These are phyloP conservation scores for Microvelia longipes DNA, from an alignment of 1,140 invertebrate genomes.

Conservation along the genomic window DNA sequence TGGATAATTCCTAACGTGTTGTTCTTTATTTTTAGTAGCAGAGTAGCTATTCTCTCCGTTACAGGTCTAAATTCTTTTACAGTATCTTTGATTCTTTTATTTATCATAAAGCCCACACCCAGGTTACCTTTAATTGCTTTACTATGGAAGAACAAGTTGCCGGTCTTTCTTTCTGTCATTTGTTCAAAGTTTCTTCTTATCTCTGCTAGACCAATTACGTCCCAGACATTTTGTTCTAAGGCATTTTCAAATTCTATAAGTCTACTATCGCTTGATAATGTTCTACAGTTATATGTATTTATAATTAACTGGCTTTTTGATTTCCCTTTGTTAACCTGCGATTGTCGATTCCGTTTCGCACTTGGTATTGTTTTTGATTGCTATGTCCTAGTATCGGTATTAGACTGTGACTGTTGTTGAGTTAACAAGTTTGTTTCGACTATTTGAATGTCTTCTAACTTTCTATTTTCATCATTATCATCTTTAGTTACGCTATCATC, in stretches of 20 bases:
- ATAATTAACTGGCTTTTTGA: background rate
- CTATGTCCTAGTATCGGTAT: background rate
- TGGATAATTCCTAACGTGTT: background rate
- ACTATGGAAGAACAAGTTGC: background rate
- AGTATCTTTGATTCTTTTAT: background rate
- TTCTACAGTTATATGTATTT: slow-evolving; percentile 3
- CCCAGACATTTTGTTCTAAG: background rate
- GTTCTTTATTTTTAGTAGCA: background rate
- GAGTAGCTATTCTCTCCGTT: background rate
- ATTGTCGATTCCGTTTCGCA: background rate
- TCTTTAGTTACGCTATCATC: background rate
- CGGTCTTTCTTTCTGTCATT: slow-evolving; percentile 4
- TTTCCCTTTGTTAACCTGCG: background rate
- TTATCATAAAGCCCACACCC: background rate
- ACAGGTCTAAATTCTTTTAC: background rate
- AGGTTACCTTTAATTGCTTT: slow-evolving; percentile 1
- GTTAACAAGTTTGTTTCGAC: background rate
- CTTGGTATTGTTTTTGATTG: background rate
- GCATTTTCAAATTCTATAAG: slow-evolving; percentile 3
- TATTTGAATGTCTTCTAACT: background rate
- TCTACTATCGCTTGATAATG: background rate
- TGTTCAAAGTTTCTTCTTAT: slow-evolving; percentile 3
- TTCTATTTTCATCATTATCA: background rate
- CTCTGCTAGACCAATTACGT: slow-evolving; percentile 1
- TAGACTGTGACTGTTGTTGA: too few relatives aligned